phyloP scores from a whole-genome alignment of 2,888 invertebrate genomes.

The Spialia ferax region DNA sequence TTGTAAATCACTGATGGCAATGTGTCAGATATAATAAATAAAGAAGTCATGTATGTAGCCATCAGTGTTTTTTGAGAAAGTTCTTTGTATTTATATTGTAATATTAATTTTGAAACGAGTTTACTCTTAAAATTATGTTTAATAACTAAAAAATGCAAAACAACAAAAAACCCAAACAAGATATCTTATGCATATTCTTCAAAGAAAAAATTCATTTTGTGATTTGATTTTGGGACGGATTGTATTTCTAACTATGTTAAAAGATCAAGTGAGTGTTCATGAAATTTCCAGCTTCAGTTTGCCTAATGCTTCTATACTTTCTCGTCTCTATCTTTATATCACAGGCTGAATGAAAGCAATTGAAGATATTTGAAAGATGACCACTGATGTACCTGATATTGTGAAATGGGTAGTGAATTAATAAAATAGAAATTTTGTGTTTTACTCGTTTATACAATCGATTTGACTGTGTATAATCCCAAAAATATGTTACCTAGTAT shows the following conservation, averaged over 20 bases:
- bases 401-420: constrained; percentile 38
- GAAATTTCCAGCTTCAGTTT: neutral
- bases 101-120: too few species aligned
- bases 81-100: too few species aligned
- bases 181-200: neutral
- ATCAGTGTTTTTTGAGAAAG: too few species aligned
- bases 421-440: constrained; percentile 32
- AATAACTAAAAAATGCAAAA: too few species aligned
- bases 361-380: constrained; percentile 27
- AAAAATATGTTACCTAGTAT: constrained; percentile 36
- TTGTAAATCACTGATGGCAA: too few species aligned
- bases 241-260: too few species aligned
- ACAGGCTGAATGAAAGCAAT: constrained; percentile 26
- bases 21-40: too few species aligned
- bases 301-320: neutral
- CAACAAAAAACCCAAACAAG: too few species aligned
- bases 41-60: too few species aligned
- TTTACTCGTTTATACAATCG: constrained; percentile 35
- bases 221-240: neutral
- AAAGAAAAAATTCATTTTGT: neutral
- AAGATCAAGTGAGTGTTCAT: too few species aligned
- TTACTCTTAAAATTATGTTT: too few species aligned
- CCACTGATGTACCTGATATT: constrained; percentile 38
- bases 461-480: constrained; percentile 32
- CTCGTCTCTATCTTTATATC: constrained; percentile 28